Evolutionary conservation across 2,113 vertebrate species (phyloP), one percentile per base, ranked within the genome.

Genomic region (Terrapene triunguis): DNA sequence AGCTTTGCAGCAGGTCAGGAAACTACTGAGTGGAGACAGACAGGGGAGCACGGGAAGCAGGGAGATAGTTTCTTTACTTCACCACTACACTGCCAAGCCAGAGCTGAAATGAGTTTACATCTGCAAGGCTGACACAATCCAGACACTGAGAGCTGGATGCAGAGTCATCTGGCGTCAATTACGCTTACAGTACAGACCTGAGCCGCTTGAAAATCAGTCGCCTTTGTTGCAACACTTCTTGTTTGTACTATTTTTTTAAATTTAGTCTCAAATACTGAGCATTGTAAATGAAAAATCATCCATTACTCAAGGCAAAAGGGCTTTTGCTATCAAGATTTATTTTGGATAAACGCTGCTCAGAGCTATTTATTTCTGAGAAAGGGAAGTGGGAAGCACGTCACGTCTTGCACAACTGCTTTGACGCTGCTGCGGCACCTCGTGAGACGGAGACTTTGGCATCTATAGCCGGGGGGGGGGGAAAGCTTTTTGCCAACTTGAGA

Each of bases 1-100:
- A 44, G 78, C 42, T 22, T 89, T 38, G 0, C 0, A 1, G 19
- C 59, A 47, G 1, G 2, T 38, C 14, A 3, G 38, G 5, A 2
- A 14, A 42, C 35, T 1, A 44, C 27, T 13, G 32, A 29, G 12
- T 0, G 0, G 79, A 80, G 88, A 81, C 27, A 35, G 55, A 25
- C 2, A 19, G 9, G 16, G 76, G 4, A 84, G 11, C 1, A 0
- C 0, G 2, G 48, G 1, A 24, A 87, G 25, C 65, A 24, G 27
- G 21, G 76, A 13, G 27, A 8, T 0, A 51, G 17, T 17, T 79
- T n/a, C 82, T 74, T 72, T 79, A 19, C 47, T 10, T 1, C 85
- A 25, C 2, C 16, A 10, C 11, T 38, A 29, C 81, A 17, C 22
- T 44, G 42, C 17, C 80, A 44, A 9, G 0, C 0, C 2, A 19